Evolutionary conservation across 2,113 vertebrate species (phyloP).

Genomic region (Silurus meridionalis): DNA sequence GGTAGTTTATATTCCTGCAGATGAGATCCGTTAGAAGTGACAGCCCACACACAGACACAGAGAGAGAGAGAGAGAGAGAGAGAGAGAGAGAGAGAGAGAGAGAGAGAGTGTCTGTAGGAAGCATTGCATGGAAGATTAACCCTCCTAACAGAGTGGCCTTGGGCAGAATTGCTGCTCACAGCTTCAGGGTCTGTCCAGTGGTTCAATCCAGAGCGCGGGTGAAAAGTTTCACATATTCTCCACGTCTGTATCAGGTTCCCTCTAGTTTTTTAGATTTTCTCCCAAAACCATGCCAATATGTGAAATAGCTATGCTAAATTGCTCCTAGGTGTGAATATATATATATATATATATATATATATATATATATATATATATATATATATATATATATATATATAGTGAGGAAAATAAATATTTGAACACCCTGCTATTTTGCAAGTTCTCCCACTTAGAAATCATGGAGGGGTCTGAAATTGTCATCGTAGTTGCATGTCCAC

Average conservation of each 20-base stretch:
- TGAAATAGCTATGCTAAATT: background rate
- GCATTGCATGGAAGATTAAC: slow-evolving; percentile 11
- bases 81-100: slow-evolving; percentile 50
- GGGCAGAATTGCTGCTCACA: background rate
- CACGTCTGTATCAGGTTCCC: background rate
- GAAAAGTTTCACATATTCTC: background rate
- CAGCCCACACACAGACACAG: slow-evolving; percentile 57
- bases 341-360: too few relatives aligned
- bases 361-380: too few relatives aligned
- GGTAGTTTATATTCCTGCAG: slow-evolving; percentile 73
- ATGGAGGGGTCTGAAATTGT: too few relatives aligned
- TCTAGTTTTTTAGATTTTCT: background rate
- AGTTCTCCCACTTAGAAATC: too few relatives aligned
- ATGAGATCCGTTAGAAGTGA: slow-evolving; percentile 68
- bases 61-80: slow-evolving; percentile 51
- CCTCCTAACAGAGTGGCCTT: background rate
- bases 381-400: too few relatives aligned
- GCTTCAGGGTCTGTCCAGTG: background rate
- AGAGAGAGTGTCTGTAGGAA: slow-evolving; percentile 49
- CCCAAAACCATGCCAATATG: background rate
- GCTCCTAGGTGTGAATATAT: background rate
- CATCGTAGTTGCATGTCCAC: too few relatives aligned
- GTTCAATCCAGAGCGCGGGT: background rate
- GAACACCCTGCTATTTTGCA: too few relatives aligned
- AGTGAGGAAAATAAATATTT: too few relatives aligned